phyloP scores from a whole-genome alignment of 2,113 vertebrate species.

The Heloderma charlesbogerti region DNA sequence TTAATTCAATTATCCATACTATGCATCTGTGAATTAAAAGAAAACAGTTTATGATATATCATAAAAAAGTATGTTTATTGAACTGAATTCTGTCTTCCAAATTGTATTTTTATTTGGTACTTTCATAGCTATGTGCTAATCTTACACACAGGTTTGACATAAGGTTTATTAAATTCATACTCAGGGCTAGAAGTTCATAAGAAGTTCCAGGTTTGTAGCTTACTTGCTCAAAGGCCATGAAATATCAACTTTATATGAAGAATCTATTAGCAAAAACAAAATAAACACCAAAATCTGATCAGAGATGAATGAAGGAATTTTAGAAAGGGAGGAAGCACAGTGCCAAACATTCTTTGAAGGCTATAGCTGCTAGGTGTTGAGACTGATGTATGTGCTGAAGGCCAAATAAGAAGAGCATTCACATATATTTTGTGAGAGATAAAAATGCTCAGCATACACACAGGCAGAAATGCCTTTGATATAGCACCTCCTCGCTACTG shows the following conservation, averaged over 20 bases:
- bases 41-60: neutral
- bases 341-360: neutral
- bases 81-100: neutral
- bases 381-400: neutral
- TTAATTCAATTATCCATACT: neutral
- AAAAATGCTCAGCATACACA: neutral
- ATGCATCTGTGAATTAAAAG: neutral
- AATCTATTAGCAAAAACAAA: neutral
- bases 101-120: neutral
- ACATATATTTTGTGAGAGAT: neutral
- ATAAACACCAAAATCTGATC: neutral
- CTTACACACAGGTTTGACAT: neutral
- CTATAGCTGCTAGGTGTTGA: neutral
- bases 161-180: neutral
- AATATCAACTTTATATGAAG: neutral
- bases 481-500: neutral
- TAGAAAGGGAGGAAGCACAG: neutral
- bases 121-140: neutral
- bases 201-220: neutral
- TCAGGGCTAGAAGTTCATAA: neutral
- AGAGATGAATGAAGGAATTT: neutral
- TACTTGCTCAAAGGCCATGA: neutral
- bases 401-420: neutral
- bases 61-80: neutral
- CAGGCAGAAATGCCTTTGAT: neutral